Base-by-base conservation (phyloP, 2,797 vertebrate species). In the Tympanoctomys barrerae region DNA sequence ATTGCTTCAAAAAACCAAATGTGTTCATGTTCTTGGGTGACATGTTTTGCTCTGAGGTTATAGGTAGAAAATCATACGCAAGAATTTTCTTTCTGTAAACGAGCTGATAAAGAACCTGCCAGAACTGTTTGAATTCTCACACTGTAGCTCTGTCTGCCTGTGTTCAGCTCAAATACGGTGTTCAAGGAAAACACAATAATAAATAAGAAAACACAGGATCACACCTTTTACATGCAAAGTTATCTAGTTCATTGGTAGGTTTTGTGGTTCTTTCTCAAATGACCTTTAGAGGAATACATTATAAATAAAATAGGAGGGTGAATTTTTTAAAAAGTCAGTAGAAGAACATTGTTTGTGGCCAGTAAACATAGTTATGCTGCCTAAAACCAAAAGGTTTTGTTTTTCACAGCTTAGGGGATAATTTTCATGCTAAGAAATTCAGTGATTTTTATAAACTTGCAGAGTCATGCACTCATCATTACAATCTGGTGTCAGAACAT, bases 1-100 rank as follows among this genome's bases (percentile, higher is more conserved):
- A 94, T 93, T 85, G 62, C 57, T 95, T 91, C 31, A 36, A 42
- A 97, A 97, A 96, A 90, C 80, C 70, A 90, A 75, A 79, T 39
- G 13, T 88, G 19, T 66, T 49, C 16, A 66, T 46, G 68, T 86
- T 31, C 12, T 42, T 96, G 62, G 59, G n/a, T 77, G 59, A 57
- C 10, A 75, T 87, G 85, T 61, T 94, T 84, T 87, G 62, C 79
- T 21, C 75, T 62, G 62, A 94, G 82, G 33, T 83, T 71, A 78
- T 26, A 78, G 36, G 71, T 75, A 93, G 21, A 36, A 79, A 87
- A 85, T 59, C 46, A 28, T 75, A 92, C 89, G 54, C 71, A 62
- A 62, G 18, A 88, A 46, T 91, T 93, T 85, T 81, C 39, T 57
- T 94, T 86, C 64, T 80, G 66, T 70, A 36, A 86, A 62, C 71